A percentile compares a stretch with the other conserved stretches of the same genome.
Conservation (phyloP, 2,797 vertebrate genomes). For the Glyptemys insculpta region DNA sequence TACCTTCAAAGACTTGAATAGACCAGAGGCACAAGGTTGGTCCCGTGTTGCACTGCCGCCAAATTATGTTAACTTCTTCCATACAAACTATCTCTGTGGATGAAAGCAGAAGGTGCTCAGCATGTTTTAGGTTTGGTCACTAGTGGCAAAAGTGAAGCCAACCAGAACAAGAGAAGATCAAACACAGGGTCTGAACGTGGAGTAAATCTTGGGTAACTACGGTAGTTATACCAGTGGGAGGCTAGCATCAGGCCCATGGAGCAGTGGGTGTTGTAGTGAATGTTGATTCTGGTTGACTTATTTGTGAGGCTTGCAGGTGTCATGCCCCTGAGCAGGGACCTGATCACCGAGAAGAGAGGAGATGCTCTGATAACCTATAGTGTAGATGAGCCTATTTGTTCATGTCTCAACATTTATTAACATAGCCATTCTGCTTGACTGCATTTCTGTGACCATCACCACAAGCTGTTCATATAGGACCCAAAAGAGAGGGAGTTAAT, state of each 20-base stretch:
- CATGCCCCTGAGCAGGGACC: not conserved
- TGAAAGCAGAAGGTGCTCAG: not conserved
- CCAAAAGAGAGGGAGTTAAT: not conserved
- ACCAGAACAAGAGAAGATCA: not conserved
- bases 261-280: not conserved
- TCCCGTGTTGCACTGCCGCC: not conserved
- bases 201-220: not conserved
- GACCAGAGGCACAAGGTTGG: not conserved
- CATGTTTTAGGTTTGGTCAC: not conserved
- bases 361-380: not conserved
- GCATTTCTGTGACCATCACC: not conserved
- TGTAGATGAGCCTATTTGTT: not conserved
- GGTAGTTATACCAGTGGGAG: not conserved
- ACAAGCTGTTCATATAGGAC: not conserved
- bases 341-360: not conserved
- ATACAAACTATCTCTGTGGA: not conserved
- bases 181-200: not conserved
- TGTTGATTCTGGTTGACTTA: not conserved
- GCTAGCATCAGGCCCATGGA: not conserved
- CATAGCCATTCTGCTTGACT: not conserved
- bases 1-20: not conserved
- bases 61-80: not conserved
- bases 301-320: not conserved
- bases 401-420: not conserved
- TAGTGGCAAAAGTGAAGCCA: not conserved